A percentile compares a stretch with the other conserved stretches of the same genome.
Evolutionary conservation across 2,888 invertebrate species (phyloP).

Genomic region (Spialia ferax): DNA sequence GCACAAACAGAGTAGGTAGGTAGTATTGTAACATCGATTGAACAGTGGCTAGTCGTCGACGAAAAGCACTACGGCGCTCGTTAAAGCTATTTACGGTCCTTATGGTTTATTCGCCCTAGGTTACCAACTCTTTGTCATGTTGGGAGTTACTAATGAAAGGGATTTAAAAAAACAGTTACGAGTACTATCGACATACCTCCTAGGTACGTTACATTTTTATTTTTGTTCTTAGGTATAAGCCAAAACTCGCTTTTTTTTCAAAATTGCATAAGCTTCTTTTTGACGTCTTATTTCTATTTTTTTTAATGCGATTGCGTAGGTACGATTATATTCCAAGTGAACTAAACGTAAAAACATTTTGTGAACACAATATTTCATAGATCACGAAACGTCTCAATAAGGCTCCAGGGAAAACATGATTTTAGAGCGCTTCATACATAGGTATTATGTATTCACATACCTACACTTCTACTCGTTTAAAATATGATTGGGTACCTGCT

Average conservation of each 20-base stretch:
- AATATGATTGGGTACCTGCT: neutral
- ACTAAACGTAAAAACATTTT: slow-evolving; percentile 21
- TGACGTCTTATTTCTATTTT: neutral
- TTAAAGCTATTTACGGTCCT: slow-evolving; percentile 72
- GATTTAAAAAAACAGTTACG: neutral
- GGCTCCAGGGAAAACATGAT: slow-evolving; percentile 23
- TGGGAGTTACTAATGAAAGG: slow-evolving; percentile 58
- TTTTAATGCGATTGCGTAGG: neutral
- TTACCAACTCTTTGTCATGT: slow-evolving; percentile 61
- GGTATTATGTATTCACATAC: neutral
- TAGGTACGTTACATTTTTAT: no score
- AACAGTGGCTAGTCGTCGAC: slow-evolving; percentile 44
- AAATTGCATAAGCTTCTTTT: neutral
- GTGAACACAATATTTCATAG: slow-evolving; percentile 30
- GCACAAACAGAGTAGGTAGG: neutral
- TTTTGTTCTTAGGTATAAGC: neutral
- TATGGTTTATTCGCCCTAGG: slow-evolving; percentile 72
- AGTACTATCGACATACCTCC: no score
- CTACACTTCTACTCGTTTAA: slow-evolving; percentile 1
- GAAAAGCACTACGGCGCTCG: slow-evolving; percentile 61
- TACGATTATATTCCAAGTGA: neutral
- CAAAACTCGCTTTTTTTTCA: neutral
- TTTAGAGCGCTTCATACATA: slow-evolving; percentile 21
- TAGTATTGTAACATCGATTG: slow-evolving; percentile 39
- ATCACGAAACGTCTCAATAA: slow-evolving; percentile 31